Base-by-base conservation (phyloP, 2,113 vertebrate genomes). In the Gila orcuttii region DNA sequence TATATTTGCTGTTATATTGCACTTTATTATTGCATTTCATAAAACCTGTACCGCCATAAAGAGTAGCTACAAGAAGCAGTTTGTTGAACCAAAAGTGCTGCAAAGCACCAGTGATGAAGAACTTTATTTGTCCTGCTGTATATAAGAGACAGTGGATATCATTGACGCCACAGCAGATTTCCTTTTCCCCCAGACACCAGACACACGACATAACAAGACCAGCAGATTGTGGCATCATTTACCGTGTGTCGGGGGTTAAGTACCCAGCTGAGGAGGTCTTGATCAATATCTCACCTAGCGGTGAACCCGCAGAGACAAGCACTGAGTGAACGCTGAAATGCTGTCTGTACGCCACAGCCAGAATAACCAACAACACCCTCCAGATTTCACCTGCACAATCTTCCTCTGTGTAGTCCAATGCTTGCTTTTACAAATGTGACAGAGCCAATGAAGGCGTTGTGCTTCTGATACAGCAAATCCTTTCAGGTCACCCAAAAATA, bases 241-340 rank as follows among this genome's bases (percentile, higher is more conserved):
- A 90, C 57, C 45, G 39, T 84, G 68, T 82, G 85, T 86, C 83
- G 55, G 15, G 60, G 73, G 68, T 83, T 75, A 83, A 78, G 79
- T 62, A 87, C 25, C 71, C 28, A 13, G 87, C 25, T 87, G 73
- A 59, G 69, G 85, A 84, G 83, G 80, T 86, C 36, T 55, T 75
- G 87, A 89, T 90, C 84, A 75, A 87, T 84, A 83, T 47, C 82
- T 87, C 75, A 87, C 79, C 86, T 57, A 45, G 52, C 62, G 45
- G 17, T 87, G 86, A 89, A 82, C 79, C 81, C 55, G 19, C 23
- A 31, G 23, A 84, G 50, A 23, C 71, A 83, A 69, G 73, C 13
- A 17, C 25, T 31, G 76, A 66, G 68, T 68, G 79, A 83, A 85
- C 87, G 83, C 81, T 73, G 64, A 81, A 85, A 83, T 28, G 33